These are phyloP conservation scores for Galaxias olidus DNA, from an alignment of 2,797 vertebrate species.

Conservation along the genomic window DNA sequence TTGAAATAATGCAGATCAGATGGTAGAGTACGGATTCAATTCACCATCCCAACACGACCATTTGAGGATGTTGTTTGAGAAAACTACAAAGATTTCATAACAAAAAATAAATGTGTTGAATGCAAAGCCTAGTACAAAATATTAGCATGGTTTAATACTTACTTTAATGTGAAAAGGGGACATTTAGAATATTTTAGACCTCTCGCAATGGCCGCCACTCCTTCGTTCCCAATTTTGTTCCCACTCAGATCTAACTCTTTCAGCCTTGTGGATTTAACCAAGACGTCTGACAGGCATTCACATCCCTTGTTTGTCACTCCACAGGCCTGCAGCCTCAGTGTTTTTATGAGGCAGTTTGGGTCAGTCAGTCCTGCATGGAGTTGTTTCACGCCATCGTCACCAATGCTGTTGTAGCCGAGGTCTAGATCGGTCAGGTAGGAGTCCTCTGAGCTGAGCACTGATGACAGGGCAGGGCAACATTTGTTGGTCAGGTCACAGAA, in stretches of 20 bases:
- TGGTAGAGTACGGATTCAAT: no score
- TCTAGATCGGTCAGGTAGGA: slow-evolving; percentile 47
- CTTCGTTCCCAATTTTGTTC: neutral
- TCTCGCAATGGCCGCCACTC: neutral
- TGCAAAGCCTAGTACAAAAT: no score
- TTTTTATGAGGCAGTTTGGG: slow-evolving; percentile 37
- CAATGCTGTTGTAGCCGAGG: slow-evolving; percentile 56
- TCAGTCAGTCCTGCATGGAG: slow-evolving; percentile 33
- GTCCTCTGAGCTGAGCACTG: slow-evolving; percentile 24
- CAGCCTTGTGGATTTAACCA: slow-evolving; percentile 14
- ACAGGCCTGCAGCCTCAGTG: slow-evolving; percentile 39
- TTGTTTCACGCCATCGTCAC: slow-evolving; percentile 26
- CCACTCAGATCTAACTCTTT: slow-evolving; percentile 3
- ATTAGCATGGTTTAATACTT: neutral
- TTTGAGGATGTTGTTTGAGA: no score
- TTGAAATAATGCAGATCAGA: no score
- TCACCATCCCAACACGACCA: no score
- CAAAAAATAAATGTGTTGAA: no score
- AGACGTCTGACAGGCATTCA: slow-evolving; percentile 9
- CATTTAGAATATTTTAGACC: neutral
- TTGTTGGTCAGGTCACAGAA: slow-evolving; percentile 56
- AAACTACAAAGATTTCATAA: neutral
- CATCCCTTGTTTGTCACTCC: slow-evolving; percentile 28
- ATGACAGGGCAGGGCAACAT: slow-evolving; percentile 42
- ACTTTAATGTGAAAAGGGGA: slow-evolving; percentile 21